A percentile compares a stretch with the other conserved stretches of the same genome.
phyloP scores from a whole-genome alignment of 2,797 vertebrate species.

The Borostomias antarcticus region DNA sequence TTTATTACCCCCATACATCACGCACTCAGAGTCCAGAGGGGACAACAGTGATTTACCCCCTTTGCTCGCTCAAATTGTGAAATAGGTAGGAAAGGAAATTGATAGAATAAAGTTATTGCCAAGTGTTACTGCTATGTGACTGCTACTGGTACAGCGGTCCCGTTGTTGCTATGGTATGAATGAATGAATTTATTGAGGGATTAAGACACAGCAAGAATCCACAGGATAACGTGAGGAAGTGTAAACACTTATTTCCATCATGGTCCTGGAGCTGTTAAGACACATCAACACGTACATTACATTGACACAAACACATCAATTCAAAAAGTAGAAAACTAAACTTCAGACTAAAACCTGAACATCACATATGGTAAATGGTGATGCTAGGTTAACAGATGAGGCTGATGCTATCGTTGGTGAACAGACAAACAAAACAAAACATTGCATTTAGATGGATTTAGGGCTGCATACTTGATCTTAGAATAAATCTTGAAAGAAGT shows the following conservation, averaged over 20 bases:
- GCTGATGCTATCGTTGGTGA: not conserved
- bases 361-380: no score
- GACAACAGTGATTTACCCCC: not conserved
- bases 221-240: no score
- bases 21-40: not conserved
- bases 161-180: no score
- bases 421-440: not conserved
- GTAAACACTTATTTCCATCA: no score
- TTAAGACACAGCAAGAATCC: no score
- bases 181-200: no score
- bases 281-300: no score
- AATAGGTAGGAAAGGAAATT: not conserved
- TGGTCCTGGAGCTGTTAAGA: no score
- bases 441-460: conserved; percentile 5
- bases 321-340: no score
- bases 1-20: conserved; percentile 31
- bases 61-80: conserved; percentile 4
- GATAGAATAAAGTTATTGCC: not conserved
- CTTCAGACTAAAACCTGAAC: no score
- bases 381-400: not conserved
- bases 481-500: no score
- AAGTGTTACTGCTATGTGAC: not conserved
- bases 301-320: no score
- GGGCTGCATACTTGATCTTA: not conserved
- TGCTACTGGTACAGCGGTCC: not conserved